These are phyloP conservation scores for Geopemphigus sp. DNA, from an alignment of 1,140 invertebrate species.

Conservation along the genomic window DNA sequence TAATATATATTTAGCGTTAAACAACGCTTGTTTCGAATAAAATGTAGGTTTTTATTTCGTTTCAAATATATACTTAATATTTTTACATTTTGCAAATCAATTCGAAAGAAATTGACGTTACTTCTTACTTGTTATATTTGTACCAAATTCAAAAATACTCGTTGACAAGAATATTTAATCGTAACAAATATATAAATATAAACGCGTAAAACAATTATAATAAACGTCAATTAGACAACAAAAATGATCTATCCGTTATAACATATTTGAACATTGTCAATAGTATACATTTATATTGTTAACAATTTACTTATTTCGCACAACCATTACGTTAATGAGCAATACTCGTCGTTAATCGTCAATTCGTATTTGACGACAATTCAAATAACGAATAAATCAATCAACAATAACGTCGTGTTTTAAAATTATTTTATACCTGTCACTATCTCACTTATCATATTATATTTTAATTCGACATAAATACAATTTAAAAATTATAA, in stretches of 20 bases:
- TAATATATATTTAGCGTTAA: too few relatives aligned
- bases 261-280: neutral
- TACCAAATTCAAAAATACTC: neutral
- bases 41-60: neutral
- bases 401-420: neutral
- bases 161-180: neutral
- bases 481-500: neutral
- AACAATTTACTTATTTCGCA: slow-evolving; percentile 29
- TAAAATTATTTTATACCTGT: neutral
- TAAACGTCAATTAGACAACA: neutral
- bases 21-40: too few relatives aligned
- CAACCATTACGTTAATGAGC: slow-evolving; percentile 31
- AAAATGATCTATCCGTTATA: neutral
- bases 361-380: neutral
- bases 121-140: neutral
- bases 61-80: neutral
- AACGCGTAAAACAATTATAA: neutral
- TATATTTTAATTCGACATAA: slow-evolving; percentile 33
- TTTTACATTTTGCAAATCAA: too few relatives aligned
- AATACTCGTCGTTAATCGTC: neutral
- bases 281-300: neutral
- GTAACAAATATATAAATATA: neutral
- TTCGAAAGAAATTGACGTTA: neutral
- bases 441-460: slow-evolving; percentile 39
- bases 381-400: neutral